phyloP scores from a whole-genome alignment of 92 coral and sea anemone species.

The Epizoanthus illoricatus region DNA sequence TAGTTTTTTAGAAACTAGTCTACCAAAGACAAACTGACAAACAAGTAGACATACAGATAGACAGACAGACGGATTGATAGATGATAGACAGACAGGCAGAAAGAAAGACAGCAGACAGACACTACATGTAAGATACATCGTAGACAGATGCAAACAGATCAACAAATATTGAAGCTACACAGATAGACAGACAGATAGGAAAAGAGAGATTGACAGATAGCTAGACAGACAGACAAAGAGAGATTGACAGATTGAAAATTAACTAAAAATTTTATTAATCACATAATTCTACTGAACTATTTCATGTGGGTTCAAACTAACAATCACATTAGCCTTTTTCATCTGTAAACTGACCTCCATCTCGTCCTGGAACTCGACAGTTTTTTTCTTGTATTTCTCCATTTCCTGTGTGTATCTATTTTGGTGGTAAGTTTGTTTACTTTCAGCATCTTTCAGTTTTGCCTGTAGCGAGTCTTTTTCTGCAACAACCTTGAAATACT shows the following conservation, averaged over 20 bases:
- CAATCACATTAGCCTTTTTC: not conserved
- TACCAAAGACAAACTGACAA: no score
- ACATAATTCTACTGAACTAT: not conserved
- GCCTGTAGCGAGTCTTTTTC: slow-evolving; percentile 68
- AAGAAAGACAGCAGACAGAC: not conserved
- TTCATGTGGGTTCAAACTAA: not conserved
- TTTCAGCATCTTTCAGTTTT: slow-evolving; percentile 65
- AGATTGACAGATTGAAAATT: no score
- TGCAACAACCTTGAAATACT: slow-evolving; percentile 61
- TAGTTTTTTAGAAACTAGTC: no score
- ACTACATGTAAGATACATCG: not conserved
- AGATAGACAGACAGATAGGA: not conserved
- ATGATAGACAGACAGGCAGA: no score
- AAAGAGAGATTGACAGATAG: not conserved
- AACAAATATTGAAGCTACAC: not conserved
- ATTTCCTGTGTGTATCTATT: slow-evolving; percentile 54
- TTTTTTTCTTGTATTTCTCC: slow-evolving; percentile 74
- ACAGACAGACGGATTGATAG: no score
- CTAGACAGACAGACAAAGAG: not conserved
- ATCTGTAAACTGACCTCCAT: slow-evolving; percentile 63
- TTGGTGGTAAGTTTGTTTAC: slow-evolving; percentile 55
- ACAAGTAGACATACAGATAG: no score
- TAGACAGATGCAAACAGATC: not conserved
- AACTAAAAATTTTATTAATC: no score
- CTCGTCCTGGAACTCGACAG: slow-evolving; percentile 53